Evolutionary conservation across 2,797 vertebrate species (phyloP).

Genomic region (Pseudochaenichthys georgianus): DNA sequence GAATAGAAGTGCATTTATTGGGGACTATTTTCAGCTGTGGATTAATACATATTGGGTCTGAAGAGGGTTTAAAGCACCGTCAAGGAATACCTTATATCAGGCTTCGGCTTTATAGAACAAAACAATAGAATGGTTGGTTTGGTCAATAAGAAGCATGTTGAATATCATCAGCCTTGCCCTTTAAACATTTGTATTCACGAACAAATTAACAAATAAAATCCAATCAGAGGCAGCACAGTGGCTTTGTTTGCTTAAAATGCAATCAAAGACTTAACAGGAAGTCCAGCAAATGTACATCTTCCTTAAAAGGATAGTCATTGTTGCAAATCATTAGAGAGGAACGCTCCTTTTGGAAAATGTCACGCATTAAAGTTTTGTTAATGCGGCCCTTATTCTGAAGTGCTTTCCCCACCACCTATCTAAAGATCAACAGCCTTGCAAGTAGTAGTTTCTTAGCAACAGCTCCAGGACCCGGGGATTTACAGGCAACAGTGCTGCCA

Average conservation of each 20-base stretch:
- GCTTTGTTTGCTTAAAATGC: conserved; percentile 4
- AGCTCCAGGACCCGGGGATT: conserved; percentile 38
- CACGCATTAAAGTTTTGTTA: conserved; percentile 30
- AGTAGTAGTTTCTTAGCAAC: conserved; percentile 64
- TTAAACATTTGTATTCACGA: too few relatives aligned
- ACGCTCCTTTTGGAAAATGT: conserved; percentile 11
- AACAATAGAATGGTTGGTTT: too few relatives aligned
- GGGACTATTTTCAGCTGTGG: too few relatives aligned
- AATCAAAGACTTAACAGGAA: background rate
- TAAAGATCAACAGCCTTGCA: conserved; percentile 52
- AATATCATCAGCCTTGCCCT: too few relatives aligned
- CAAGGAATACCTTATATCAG: too few relatives aligned
- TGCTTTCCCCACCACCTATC: conserved; percentile 23
- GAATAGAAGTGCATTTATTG: too few relatives aligned
- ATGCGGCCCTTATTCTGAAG: conserved; percentile 35
- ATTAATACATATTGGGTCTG: too few relatives aligned
- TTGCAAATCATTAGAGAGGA: background rate
- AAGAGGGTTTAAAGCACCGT: too few relatives aligned
- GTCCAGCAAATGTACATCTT: background rate
- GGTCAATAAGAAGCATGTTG: too few relatives aligned
- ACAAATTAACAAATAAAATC: too few relatives aligned
- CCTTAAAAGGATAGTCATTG: background rate
- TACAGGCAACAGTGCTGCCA: conserved; percentile 38
- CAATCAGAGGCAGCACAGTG: background rate
- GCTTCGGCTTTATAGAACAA: too few relatives aligned